Evolutionary conservation across 2,888 invertebrate species (phyloP).

Genomic region (Osedax frankpressi): DNA sequence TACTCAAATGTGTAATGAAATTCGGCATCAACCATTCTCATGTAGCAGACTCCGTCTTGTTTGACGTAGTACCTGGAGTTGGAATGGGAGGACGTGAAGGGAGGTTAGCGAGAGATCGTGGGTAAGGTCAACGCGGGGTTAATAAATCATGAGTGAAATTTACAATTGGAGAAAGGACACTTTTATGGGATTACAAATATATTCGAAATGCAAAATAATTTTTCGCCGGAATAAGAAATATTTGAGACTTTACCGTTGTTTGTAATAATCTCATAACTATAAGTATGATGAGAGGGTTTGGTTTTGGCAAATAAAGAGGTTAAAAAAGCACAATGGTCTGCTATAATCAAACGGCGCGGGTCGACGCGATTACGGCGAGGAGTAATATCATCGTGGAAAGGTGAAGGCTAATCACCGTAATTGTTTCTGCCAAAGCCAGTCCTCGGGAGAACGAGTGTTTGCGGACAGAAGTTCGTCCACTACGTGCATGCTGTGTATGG

Average conservation of each 20-base stretch:
- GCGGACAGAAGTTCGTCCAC: conserved; percentile 61
- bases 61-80: conserved; percentile 56
- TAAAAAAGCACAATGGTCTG: too few relatives aligned
- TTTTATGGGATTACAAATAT: too few relatives aligned
- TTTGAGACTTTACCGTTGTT: too few relatives aligned
- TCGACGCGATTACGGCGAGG: too few relatives aligned
- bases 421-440: conserved; percentile 93
- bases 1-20: conserved; percentile 95
- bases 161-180: too few relatives aligned
- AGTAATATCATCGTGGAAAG: background rate
- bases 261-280: too few relatives aligned
- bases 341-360: too few relatives aligned
- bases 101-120: background rate
- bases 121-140: background rate
- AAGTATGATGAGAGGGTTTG: too few relatives aligned
- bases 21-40: conserved; percentile 82
- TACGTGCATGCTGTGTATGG: conserved; percentile 75
- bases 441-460: conserved; percentile 55
- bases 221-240: too few relatives aligned
- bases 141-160: too few relatives aligned
- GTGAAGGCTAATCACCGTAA: conserved; percentile 55
- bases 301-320: too few relatives aligned
- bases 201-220: too few relatives aligned
- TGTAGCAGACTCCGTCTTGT: conserved; percentile 50
- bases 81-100: background rate